phyloP scores from a whole-genome alignment of 2,888 invertebrate species.

The Lepidocyrtoides sp. region DNA sequence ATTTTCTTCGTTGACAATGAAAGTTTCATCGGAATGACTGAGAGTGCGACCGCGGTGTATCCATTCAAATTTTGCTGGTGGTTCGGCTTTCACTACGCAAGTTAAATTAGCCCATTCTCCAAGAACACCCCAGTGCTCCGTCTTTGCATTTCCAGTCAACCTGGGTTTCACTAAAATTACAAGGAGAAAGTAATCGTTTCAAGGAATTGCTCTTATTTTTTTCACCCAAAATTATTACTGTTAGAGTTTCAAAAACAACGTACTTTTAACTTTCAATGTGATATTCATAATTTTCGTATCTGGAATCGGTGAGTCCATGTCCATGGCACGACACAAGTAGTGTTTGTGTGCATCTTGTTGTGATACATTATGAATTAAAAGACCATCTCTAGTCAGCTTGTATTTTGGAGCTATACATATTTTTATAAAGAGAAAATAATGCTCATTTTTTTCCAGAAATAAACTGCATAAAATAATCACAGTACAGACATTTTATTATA shows the following conservation, averaged over 20 bases:
- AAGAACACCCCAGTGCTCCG: slow-evolving; percentile 86
- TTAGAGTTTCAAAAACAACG: slow-evolving; percentile 36
- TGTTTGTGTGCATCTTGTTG: slow-evolving; percentile 80
- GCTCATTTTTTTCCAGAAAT: neutral
- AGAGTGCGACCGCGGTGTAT: slow-evolving; percentile 75
- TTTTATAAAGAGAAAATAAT: neutral
- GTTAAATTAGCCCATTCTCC: slow-evolving; percentile 89
- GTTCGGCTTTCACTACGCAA: slow-evolving; percentile 89
- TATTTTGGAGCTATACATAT: slow-evolving; percentile 80
- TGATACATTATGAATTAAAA: slow-evolving; percentile 83
- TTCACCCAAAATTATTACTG: neutral
- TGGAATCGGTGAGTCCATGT: slow-evolving; percentile 83
- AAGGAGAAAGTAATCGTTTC: neutral
- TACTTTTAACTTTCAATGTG: slow-evolving; percentile 85
- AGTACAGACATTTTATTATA: neutral
- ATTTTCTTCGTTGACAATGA: slow-evolving; percentile 84
- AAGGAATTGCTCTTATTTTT: neutral
- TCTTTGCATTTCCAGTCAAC: slow-evolving; percentile 73
- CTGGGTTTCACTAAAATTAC: slow-evolving; percentile 83
- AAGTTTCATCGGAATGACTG: slow-evolving; percentile 81
- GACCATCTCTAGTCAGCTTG: slow-evolving; percentile 81
- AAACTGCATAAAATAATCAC: neutral
- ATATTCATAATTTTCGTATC: slow-evolving; percentile 84
- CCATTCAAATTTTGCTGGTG: slow-evolving; percentile 89
- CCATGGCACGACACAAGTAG: slow-evolving; percentile 85